Conservation (phyloP, 2,888 invertebrate genomes). For the Polyommatus icarus region DNA sequence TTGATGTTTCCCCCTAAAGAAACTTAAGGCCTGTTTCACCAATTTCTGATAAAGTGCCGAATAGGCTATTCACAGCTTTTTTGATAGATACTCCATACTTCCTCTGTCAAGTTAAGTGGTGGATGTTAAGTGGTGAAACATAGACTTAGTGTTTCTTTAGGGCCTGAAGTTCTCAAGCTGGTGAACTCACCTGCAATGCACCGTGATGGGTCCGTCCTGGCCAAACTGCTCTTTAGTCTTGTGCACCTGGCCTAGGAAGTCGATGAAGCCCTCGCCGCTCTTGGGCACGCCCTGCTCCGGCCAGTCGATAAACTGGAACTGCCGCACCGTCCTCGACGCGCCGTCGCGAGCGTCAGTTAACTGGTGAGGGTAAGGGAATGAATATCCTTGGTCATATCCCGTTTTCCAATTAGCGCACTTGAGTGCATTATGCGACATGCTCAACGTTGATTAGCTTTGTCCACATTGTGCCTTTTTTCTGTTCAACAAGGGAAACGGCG, state of each 20-base stretch:
- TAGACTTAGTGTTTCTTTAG: no score
- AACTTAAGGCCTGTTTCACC: no score
- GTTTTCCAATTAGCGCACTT: background rate
- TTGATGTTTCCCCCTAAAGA: no score
- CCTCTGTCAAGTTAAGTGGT: no score
- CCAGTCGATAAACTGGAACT: constrained; percentile 98
- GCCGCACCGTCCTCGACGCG: constrained; percentile 95
- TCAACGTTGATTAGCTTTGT: background rate
- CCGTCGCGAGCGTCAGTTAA: constrained; percentile 99
- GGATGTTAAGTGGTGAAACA: no score
- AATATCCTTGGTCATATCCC: background rate
- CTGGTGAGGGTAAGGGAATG: constrained; percentile 49
- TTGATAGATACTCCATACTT: no score
- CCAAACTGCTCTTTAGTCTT: constrained; percentile 99
- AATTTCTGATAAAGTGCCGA: no score
- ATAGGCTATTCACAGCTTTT: no score
- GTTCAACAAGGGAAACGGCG: no score
- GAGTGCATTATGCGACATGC: background rate
- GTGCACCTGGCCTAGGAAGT: constrained; percentile 99
- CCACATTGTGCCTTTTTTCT: no score
- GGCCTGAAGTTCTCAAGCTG: no score
- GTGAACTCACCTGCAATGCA: constrained; percentile 90
- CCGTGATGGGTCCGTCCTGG: constrained; percentile 99
- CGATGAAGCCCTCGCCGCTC: constrained; percentile 98
- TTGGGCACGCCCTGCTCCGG: constrained; percentile 98